Conservation (phyloP, 1,140 invertebrate genomes). For the Macrobrachium nipponense region DNA sequence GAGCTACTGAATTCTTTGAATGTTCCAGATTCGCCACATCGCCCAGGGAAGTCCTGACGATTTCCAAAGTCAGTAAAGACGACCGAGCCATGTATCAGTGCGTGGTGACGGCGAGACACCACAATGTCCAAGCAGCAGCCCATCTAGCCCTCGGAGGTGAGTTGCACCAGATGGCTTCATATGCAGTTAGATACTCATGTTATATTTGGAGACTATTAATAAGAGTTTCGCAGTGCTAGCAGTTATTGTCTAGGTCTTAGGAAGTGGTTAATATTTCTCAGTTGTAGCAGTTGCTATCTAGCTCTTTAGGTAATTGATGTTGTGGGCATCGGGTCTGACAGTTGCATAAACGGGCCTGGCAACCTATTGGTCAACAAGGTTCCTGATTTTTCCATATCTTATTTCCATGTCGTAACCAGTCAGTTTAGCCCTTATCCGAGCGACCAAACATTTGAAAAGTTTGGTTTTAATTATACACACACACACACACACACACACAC, state of each 20-base stretch:
- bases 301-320: too few relatives aligned
- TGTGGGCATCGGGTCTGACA: too few relatives aligned
- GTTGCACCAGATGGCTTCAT: conserved; percentile 3
- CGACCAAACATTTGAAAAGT: neutral
- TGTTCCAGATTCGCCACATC: conserved; percentile 69
- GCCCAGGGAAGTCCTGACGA: conserved; percentile 72
- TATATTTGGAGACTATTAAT: neutral
- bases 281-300: too few relatives aligned
- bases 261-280: too few relatives aligned
- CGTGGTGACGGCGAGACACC: conserved; percentile 60
- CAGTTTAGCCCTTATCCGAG: too few relatives aligned
- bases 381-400: too few relatives aligned
- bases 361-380: too few relatives aligned
- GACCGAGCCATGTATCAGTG: conserved; percentile 89
- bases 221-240: neutral
- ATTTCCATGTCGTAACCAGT: too few relatives aligned
- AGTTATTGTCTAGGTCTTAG: too few relatives aligned
- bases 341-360: too few relatives aligned
- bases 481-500: conserved; percentile 3
- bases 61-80: conserved; percentile 77
- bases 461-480: neutral
- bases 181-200: neutral
- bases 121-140: conserved; percentile 68
- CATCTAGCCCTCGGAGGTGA: conserved; percentile 69
- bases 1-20: neutral